A percentile compares a stretch with the other conserved stretches of the same genome.
These are phyloP conservation scores for Loris lydekkerianus DNA, from an alignment of 2,797 vertebrate species.

Conservation along the genomic window DNA sequence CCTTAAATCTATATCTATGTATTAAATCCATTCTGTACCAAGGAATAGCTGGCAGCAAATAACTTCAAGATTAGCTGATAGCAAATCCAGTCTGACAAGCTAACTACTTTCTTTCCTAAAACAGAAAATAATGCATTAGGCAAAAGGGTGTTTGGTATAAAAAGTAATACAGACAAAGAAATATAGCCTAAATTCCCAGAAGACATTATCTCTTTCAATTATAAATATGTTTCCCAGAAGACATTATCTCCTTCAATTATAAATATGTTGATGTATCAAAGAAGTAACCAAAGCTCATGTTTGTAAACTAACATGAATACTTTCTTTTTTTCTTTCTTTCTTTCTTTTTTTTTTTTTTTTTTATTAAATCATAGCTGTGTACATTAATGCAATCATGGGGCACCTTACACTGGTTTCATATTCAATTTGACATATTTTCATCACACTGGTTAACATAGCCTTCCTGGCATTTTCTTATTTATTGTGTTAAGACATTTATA, in stretches of 20 bases:
- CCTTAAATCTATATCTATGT: conserved; percentile 19
- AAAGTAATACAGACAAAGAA: conserved; percentile 54
- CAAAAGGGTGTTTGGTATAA: conserved; percentile 54
- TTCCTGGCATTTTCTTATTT: no score
- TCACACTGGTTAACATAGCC: no score
- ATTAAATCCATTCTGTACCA: conserved; percentile 49
- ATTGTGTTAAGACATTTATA: no score
- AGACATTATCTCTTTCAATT: conserved; percentile 50
- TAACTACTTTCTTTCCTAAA: conserved; percentile 61
- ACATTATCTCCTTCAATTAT: conserved; percentile 44
- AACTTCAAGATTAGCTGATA: conserved; percentile 60
- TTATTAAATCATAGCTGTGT: no score
- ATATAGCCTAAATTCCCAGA: conserved; percentile 26
- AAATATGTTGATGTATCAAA: conserved; percentile 43
- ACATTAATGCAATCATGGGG: no score
- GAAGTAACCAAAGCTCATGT: neutral
- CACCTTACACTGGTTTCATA: no score
- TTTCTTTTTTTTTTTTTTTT: no score
- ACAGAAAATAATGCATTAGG: conserved; percentile 7
- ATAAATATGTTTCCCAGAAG: conserved; percentile 46
- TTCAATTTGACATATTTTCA: no score
- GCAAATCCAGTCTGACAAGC: conserved; percentile 9
- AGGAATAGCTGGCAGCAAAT: conserved; percentile 41
- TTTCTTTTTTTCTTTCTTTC: neutral
- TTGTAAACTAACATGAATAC: conserved; percentile 45